Evolutionary conservation across 2,888 invertebrate species (phyloP), one percentile per base, ranked within the genome.

Genomic region (Hirudinaria manillensis): DNA sequence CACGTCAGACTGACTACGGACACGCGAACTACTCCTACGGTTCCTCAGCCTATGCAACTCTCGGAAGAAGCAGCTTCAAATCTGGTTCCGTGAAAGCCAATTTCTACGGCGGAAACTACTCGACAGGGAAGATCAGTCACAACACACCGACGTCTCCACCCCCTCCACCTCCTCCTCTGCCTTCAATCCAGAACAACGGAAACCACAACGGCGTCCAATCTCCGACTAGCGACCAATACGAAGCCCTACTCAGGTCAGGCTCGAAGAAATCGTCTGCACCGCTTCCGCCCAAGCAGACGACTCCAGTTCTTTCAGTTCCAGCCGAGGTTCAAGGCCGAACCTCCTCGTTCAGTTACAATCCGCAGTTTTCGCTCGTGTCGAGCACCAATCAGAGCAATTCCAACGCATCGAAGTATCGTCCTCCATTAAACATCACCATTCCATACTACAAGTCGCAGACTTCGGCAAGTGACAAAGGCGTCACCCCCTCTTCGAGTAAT

Each of bases 181-280:
- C 38, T n/a, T 61, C 24, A 61, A 29, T 1, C 24, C 29, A 61
- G 24, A 61, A 61, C 61, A 27, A 24, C 19, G 61, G 21, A 24
- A 29, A 61, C 21, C 36, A 27, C 16, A 21, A 56, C n/a, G 6
- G 6, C 51, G 2, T 56, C n/a, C 38, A n/a, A 29, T 21, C 19
- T 4, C 3, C n/a, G 29, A 61, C 61, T 7, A 55, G 55, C 21
- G 72, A 51, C 10, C 72, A 72, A 29, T 24, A 53, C 3, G 55
- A 21, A 19, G 29, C 27, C 1, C 21, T 72, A 1, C 32, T 72
- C 29, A 65, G 61, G 29, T 32, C 65, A 19, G 34, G 38, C 16
- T 29, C 34, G 24, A 73, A 73, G 38, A 73, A 73, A 29, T 13
- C 61, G n/a, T 65, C 36, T 3, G 73, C 73, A 19, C 73, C 73